These are phyloP conservation scores for Sus cebifrons DNA, from an alignment of 2,797 vertebrate species.

Conservation along the genomic window DNA sequence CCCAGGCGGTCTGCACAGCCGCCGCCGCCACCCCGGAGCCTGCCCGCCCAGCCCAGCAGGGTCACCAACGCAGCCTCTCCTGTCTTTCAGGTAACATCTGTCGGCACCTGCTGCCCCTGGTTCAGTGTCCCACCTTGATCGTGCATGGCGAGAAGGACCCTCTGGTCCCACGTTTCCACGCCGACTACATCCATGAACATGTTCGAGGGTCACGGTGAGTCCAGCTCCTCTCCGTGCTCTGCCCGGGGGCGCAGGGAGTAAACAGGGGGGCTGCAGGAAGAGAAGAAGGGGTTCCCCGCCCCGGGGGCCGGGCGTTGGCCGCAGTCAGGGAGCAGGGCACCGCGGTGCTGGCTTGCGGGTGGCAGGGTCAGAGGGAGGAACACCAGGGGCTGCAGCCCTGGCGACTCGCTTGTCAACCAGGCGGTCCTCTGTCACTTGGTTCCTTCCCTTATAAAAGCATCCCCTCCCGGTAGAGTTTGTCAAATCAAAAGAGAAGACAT, in stretches of 20 bases:
- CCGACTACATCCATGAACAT: constrained; percentile 93
- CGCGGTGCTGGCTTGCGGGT: too few relatives aligned
- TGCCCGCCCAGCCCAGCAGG: too few relatives aligned
- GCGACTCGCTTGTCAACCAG: neutral
- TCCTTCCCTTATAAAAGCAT: neutral
- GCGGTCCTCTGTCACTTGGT: neutral
- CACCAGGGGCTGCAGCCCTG: neutral
- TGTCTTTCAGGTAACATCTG: constrained; percentile 94
- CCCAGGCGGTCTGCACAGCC: neutral
- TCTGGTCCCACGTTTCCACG: constrained; percentile 93
- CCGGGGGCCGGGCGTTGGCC: too few relatives aligned
- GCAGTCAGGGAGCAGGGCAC: too few relatives aligned
- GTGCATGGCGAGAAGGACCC: constrained; percentile 96
- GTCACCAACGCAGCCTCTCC: too few relatives aligned
- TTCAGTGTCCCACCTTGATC: constrained; percentile 95
- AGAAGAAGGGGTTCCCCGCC: too few relatives aligned
- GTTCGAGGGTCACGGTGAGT: constrained; percentile 94
- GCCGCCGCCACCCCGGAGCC: too few relatives aligned
- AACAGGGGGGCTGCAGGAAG: neutral
- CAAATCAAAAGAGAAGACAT: neutral
- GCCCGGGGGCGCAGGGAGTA: neutral
- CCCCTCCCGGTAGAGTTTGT: neutral
- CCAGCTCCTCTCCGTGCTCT: rapidly evolving
- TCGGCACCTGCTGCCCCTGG: constrained; percentile 91
- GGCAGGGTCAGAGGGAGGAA: too few relatives aligned